Percentiles rank a stretch among this genome's conserved stretches.
Evolutionary conservation across 37 sponge, comb jelly and placozoan genomes (phyloP).

Genomic region (Diacarnus erythraeanus): DNA sequence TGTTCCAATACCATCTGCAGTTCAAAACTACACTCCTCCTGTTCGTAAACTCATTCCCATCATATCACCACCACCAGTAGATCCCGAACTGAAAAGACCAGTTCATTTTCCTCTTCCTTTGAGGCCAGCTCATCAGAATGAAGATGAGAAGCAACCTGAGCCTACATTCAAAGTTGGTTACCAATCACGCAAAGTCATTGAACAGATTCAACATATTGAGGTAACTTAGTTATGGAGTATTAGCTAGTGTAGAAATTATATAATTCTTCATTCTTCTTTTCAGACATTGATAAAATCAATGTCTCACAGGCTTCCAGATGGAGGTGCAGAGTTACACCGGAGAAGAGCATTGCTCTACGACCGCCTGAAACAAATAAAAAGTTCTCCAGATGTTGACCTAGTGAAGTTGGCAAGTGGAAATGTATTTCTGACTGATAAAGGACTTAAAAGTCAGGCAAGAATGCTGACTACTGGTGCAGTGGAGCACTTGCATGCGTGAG

Average conservation of each 20-base stretch:
- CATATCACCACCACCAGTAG: not conserved
- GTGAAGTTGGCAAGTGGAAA: not conserved
- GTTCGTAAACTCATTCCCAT: not conserved
- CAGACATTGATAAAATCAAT: slow-evolving; percentile 19
- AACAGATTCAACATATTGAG: slow-evolving; percentile 38
- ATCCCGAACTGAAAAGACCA: not conserved
- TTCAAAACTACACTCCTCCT: too few relatives aligned
- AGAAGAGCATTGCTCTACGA: not conserved
- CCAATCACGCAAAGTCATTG: slow-evolving; percentile 38
- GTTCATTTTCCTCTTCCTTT: too few relatives aligned
- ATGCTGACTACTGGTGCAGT: slow-evolving; percentile 59
- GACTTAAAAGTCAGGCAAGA: slow-evolving; percentile 18
- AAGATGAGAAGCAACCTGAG: slow-evolving; percentile 5
- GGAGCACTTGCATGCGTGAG: slow-evolving; percentile 66
- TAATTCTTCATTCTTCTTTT: not conserved
- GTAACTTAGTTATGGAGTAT: slow-evolving; percentile 3
- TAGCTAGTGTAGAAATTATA: not conserved
- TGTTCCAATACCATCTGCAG: too few relatives aligned
- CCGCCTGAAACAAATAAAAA: slow-evolving; percentile 27
- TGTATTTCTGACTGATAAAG: not conserved
- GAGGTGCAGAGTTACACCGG: slow-evolving; percentile 50
- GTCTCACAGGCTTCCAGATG: slow-evolving; percentile 49
- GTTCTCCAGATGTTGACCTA: not conserved
- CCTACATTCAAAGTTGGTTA: slow-evolving; percentile 47
- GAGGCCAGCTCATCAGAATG: slow-evolving; percentile 10